Percentiles rank a stretch among this genome's conserved stretches.
These are phyloP conservation scores for Rhinolophus ferrumequinum DNA, from an alignment of 2,113 vertebrate species.

Conservation along the genomic window DNA sequence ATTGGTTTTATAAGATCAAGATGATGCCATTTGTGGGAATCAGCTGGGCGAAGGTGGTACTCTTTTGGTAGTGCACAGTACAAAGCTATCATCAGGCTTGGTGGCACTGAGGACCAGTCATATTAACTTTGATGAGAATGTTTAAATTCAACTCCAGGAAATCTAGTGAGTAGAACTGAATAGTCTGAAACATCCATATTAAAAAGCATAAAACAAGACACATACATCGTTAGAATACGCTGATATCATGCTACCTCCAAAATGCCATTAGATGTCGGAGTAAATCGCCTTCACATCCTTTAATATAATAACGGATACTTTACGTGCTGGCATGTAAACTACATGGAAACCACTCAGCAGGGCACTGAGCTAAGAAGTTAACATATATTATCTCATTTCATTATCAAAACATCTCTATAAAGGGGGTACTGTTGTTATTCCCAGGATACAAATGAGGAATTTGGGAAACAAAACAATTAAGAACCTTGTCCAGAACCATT, in stretches of 20 bases:
- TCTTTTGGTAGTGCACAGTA: neutral
- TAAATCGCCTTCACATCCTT: neutral
- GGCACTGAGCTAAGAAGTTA: neutral
- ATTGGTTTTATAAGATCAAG: neutral
- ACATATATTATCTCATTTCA: neutral
- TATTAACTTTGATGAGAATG: slow-evolving; percentile 30
- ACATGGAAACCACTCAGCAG: neutral
- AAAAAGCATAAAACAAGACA: neutral
- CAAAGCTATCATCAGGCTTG: neutral
- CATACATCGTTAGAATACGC: neutral
- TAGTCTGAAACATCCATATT: neutral
- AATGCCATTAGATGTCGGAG: neutral
- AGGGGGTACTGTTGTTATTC: neutral
- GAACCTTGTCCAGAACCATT: neutral
- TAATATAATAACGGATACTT: neutral
- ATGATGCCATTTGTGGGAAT: neutral
- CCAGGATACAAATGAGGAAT: neutral
- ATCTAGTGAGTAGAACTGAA: neutral
- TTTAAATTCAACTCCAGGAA: slow-evolving; percentile 45
- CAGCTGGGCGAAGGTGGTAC: neutral
- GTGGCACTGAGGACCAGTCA: neutral
- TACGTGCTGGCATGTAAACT: neutral
- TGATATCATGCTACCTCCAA: neutral
- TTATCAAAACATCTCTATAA: neutral
- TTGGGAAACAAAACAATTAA: neutral